These are phyloP conservation scores for Mamestra brassicae DNA, from an alignment of 2,888 invertebrate genomes.

Conservation along the genomic window DNA sequence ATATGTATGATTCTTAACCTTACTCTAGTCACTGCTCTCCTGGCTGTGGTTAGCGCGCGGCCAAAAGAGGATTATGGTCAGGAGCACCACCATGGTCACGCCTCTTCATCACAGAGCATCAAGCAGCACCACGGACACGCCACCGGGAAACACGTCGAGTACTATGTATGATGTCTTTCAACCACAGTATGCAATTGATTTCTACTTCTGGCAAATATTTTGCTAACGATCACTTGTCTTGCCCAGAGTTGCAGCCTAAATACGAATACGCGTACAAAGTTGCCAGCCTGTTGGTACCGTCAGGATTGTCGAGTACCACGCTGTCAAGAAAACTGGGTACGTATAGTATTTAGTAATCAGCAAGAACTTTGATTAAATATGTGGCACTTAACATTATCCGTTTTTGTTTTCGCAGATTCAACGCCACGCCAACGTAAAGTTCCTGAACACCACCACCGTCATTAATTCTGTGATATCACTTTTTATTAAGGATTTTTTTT, in stretches of 20 bases:
- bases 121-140: conserved; percentile 47
- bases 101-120: conserved; percentile 70
- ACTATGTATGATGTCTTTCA: conserved; percentile 21
- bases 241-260: conserved; percentile 74
- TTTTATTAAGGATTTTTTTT: background rate
- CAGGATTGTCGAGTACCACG: conserved; percentile 50
- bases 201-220: background rate
- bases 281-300: background rate
- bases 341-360: background rate
- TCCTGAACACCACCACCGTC: conserved; percentile 4
- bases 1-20: no score
- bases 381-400: background rate
- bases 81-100: conserved; percentile 69
- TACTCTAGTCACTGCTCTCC: no score
- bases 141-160: conserved; percentile 58
- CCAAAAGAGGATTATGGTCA: conserved; percentile 56
- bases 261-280: no score
- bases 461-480: conserved; percentile 31
- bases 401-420: conserved; percentile 8
- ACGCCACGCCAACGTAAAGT: conserved; percentile 18
- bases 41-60: conserved; percentile 32
- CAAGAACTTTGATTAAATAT: no score
- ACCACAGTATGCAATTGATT: background rate
- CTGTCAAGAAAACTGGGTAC: conserved; percentile 52
- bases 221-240: background rate